Percentiles rank a stretch among this genome's conserved stretches.
phyloP scores from a whole-genome alignment of 2,888 invertebrate species.

The Pachliopta kotzebuea region DNA sequence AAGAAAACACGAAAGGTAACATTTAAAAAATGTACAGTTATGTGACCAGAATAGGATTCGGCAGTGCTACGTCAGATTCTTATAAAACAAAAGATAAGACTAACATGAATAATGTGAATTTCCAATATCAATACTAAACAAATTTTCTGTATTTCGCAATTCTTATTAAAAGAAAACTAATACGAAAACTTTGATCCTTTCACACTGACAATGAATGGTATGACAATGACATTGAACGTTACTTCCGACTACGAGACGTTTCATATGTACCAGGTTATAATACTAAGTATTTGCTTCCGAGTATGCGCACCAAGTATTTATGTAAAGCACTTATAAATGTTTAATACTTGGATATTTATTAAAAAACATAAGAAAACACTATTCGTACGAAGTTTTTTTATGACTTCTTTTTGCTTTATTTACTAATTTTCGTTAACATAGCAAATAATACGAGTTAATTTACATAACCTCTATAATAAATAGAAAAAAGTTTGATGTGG shows the following conservation, averaged over 20 bases:
- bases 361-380: no score
- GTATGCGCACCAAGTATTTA: no score
- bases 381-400: no score
- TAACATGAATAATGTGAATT: conserved; percentile 21
- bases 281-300: no score
- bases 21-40: conserved; percentile 19
- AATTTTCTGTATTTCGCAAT: neutral
- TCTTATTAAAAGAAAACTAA: neutral
- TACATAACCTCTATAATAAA: no score
- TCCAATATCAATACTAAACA: conserved; percentile 15
- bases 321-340: no score
- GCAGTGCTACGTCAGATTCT: conserved; percentile 2
- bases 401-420: no score
- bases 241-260: neutral
- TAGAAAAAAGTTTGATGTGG: no score
- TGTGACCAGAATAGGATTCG: neutral
- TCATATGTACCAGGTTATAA: no score
- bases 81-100: conserved; percentile 28
- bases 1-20: neutral
- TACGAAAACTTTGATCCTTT: conserved; percentile 9
- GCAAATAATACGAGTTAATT: no score
- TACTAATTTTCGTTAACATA: no score
- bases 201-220: conserved; percentile 1
- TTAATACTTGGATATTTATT: no score
- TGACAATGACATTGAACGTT: conserved; percentile 9